Conservation (phyloP, 2,888 invertebrate species). For the Eretmocerus hayati region DNA sequence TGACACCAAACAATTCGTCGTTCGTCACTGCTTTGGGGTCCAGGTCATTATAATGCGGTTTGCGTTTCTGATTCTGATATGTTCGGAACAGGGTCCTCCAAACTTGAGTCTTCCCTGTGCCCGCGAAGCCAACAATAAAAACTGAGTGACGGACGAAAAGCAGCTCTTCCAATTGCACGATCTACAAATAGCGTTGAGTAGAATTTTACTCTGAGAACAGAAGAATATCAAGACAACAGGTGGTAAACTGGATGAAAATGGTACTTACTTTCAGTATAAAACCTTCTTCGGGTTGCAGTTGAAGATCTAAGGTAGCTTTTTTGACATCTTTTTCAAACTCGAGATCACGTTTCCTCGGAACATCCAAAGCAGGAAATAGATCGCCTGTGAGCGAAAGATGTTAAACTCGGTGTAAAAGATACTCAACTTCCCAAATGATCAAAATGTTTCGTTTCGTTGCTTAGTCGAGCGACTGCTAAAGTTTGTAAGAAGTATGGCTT, state of each 20-base stretch:
- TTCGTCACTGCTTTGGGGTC: conserved; percentile 95
- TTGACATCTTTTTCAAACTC: conserved; percentile 78
- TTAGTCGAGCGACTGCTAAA: too few species aligned
- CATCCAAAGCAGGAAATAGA: conserved; percentile 85
- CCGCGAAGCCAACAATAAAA: conserved; percentile 77
- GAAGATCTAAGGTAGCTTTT: conserved; percentile 71
- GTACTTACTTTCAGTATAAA: conserved; percentile 67
- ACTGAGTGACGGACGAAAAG: conserved; percentile 93
- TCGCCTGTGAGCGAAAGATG: conserved; percentile 50
- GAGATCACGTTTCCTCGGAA: conserved; percentile 76
- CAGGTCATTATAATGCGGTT: conserved; percentile 82
- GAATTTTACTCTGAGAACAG: too few species aligned
- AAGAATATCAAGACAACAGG: too few species aligned
- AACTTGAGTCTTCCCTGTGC: conserved; percentile 87
- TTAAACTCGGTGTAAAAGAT: too few species aligned
- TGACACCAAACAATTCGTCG: conserved; percentile 89
- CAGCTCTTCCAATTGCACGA: conserved; percentile 87
- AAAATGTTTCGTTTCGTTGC: too few species aligned
- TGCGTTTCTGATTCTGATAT: conserved; percentile 71
- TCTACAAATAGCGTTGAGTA: conserved; percentile 45
- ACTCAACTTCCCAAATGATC: too few species aligned
- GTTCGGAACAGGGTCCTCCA: conserved; percentile 86
- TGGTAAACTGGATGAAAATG: too few species aligned
- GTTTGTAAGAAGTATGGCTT: too few species aligned
- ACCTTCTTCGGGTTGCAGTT: conserved; percentile 84